Evolutionary conservation across 2,888 invertebrate species (phyloP), one percentile per base, ranked within the genome.

Genomic region (Eutolmus rufibarbis): DNA sequence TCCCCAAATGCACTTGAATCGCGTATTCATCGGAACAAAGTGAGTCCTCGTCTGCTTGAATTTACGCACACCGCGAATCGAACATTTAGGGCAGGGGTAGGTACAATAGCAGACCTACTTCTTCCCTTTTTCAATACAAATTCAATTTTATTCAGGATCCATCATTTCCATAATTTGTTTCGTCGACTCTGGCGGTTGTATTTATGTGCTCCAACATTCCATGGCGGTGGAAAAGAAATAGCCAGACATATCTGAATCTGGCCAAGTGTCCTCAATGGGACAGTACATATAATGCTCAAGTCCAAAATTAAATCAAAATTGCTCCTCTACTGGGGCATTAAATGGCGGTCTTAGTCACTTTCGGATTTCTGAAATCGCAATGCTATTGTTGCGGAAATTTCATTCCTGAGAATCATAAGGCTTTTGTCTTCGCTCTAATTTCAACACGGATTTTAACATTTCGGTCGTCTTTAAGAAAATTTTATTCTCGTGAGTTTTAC

Each of bases 101-200:
- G n/a, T 14, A 79, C 46, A 79, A 79, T 79, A 16, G 46, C 9
- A 2, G 9, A 2, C 31, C 12, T 14, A 46, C 46, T 79, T 57
- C n/a, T 57, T 57, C n/a, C 8, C 5, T 43, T 79, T 46, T 79
- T 79, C 79, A 79, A 79, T 46, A 79, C 40, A 46, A 79, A 79
- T 79, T 79, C 19, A 79, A 79, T 79, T 79, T 46, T 46, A 23
- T 43, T 43, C 79, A 51, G 31, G 12, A 79, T 79, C 79, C 28
- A 46, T 46, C 43, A 79, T 79, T 79, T 79, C 46, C 79, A 79
- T 79, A 79, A 79, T 46, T 79, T 79, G 51, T 79, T 79, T 46
- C 46, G 14, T 23, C 23, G 57, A 57, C 19, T 57, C 57, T 23
- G 57, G 19, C 57, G 23, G 23, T n/a, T 57, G 9, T n/a, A 57